Conservation (phyloP, 2,797 vertebrate species). For the Muscicapa striata region DNA sequence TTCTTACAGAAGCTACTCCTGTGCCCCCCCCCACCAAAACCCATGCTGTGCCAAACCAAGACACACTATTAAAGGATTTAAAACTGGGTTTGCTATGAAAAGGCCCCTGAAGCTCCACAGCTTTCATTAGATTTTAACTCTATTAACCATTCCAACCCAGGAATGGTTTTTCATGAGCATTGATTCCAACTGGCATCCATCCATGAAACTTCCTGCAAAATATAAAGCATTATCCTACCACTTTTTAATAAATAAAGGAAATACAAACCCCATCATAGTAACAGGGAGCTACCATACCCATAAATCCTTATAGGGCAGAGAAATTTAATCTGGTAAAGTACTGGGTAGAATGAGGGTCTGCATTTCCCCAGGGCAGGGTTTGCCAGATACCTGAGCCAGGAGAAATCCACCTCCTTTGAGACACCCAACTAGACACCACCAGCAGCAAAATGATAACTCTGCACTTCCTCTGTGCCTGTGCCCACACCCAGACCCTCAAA, state of each 20-base stretch:
- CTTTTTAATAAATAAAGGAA: neutral
- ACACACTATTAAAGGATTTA: neutral
- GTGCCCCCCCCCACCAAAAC: neutral
- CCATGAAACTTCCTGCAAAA: neutral
- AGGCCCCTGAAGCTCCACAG: neutral
- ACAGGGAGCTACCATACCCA: neutral
- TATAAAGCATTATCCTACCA: neutral
- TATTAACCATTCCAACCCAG: neutral
- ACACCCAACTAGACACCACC: fast-evolving
- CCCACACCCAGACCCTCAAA: neutral
- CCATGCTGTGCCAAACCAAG: neutral
- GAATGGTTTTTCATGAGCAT: neutral
- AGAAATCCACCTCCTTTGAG: neutral
- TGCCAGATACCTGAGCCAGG: neutral
- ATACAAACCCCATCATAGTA: neutral
- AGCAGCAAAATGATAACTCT: neutral
- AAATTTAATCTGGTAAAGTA: neutral
- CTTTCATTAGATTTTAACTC: neutral
- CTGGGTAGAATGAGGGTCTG: neutral
- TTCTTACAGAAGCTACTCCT: neutral
- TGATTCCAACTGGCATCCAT: neutral
- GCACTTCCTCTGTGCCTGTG: neutral
- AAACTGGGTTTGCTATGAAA: neutral
- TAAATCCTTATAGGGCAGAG: neutral
- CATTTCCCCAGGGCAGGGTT: neutral